These are phyloP conservation scores for Umimayanthus kanabou DNA, from an alignment of 92 coral and sea anemone species.

Conservation along the genomic window DNA sequence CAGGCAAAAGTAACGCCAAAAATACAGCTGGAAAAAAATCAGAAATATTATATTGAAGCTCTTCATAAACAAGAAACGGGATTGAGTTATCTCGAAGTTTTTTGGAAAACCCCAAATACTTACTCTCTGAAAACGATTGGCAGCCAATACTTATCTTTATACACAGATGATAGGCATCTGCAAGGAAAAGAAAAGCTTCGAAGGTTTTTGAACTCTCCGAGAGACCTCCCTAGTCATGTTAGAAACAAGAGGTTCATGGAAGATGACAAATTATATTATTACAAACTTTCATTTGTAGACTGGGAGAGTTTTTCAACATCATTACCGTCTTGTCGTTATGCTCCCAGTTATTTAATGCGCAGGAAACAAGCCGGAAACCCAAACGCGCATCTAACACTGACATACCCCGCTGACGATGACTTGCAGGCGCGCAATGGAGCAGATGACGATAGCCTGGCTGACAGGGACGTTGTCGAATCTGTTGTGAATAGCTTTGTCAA, in stretches of 20 bases:
- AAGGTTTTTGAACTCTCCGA: neutral
- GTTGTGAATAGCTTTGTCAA: slow-evolving; percentile 6
- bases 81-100: slow-evolving; percentile 73
- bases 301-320: neutral
- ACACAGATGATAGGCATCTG: slow-evolving; percentile 64
- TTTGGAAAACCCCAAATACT: slow-evolving; percentile 73
- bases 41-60: slow-evolving; percentile 79
- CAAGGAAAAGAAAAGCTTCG: slow-evolving; percentile 44
- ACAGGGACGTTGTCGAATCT: slow-evolving; percentile 9
- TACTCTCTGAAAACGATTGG: slow-evolving; percentile 49
- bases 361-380: neutral
- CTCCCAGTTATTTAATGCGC: slow-evolving; percentile 26
- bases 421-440: neutral
- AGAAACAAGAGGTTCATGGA: neutral
- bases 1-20: slow-evolving; percentile 72
- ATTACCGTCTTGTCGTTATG: slow-evolving; percentile 5
- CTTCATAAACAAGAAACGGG: slow-evolving; percentile 79
- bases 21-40: slow-evolving; percentile 56
- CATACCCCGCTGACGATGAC: slow-evolving; percentile 7
- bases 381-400: slow-evolving; percentile 8
- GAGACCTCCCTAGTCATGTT: slow-evolving; percentile 16
- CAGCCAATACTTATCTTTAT: slow-evolving; percentile 60
- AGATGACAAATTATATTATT: neutral
- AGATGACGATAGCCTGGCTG: neutral
- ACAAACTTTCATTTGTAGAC: slow-evolving; percentile 33